These are phyloP conservation scores for Capromys pilorides DNA, from an alignment of 2,797 vertebrate species.

Conservation along the genomic window DNA sequence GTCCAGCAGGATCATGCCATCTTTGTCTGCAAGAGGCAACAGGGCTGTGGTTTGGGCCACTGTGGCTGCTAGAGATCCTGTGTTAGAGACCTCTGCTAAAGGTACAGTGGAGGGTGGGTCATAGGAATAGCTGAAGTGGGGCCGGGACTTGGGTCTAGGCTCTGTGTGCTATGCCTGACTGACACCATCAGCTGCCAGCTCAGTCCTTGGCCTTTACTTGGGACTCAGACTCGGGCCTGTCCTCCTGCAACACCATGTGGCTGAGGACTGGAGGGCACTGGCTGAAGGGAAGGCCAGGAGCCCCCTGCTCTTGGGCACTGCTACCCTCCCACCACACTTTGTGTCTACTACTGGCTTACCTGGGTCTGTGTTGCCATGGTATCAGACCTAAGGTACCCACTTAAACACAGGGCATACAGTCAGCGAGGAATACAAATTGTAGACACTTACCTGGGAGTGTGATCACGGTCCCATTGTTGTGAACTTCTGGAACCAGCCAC, in stretches of 20 bases:
- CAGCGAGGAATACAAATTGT: not conserved
- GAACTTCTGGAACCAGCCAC: constrained; percentile 82
- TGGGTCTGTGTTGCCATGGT: not conserved
- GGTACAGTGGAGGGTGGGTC: not conserved
- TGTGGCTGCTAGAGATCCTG: not conserved
- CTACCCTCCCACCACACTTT: not conserved
- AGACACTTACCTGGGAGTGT: constrained; percentile 47
- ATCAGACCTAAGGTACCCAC: not conserved
- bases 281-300: not conserved
- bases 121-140: not conserved
- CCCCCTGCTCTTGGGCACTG: not conserved
- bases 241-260: not conserved
- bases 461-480: not conserved
- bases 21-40: constrained; percentile 79
- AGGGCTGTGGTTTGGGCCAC: not conserved
- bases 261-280: not conserved
- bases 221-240: not conserved
- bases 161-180: not conserved
- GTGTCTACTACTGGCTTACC: not conserved
- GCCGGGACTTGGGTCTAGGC: not conserved
- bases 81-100: not conserved
- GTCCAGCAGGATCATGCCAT: constrained; percentile 87
- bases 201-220: not conserved
- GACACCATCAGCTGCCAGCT: not conserved
- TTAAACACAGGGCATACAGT: not conserved